Conservation (phyloP, 2,113 vertebrate genomes). For the Mus musculus region GRCm39 chr3:129806001-129806500, state of each 20-base stretch:
- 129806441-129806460: neutral
- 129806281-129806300: neutral
- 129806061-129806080: conserved; percentile 1
- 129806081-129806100: neutral
- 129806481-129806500: neutral
- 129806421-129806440: neutral
- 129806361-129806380: neutral
- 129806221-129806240: neutral
- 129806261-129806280: neutral
- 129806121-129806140: neutral
- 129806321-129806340: neutral
- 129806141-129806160: neutral
- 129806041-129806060: neutral
- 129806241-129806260: neutral
- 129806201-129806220: neutral
- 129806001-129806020: conserved; percentile 24
- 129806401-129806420: conserved; percentile 5
- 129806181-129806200: neutral
- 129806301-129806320: neutral
- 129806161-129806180: neutral
- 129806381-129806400: neutral
- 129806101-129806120: neutral
- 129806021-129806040: neutral
- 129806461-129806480: conserved; percentile 5
- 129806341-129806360: neutral